These are phyloP conservation scores for Osedax frankpressi DNA, from an alignment of 2,888 invertebrate species.

Conservation along the genomic window DNA sequence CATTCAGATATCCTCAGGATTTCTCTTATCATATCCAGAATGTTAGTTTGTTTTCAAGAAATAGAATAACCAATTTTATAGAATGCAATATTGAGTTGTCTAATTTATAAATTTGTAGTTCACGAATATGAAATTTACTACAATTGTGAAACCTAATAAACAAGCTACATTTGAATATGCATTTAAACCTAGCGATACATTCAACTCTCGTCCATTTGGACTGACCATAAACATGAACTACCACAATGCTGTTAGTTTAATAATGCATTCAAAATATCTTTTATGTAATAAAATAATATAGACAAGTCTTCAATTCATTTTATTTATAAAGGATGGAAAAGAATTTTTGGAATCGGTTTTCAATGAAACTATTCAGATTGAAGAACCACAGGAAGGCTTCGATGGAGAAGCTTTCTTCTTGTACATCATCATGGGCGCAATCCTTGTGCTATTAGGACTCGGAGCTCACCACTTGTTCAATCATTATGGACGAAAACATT, in stretches of 20 bases:
- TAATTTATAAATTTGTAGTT: conserved; percentile 51
- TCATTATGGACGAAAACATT: conserved; percentile 56
- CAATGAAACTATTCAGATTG: conserved; percentile 89
- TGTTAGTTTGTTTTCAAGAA: conserved; percentile 39
- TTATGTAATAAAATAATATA: no score
- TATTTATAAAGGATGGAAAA: conserved; percentile 52
- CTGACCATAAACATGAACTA: conserved; percentile 82
- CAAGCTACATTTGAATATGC: conserved; percentile 90
- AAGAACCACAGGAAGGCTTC: conserved; percentile 87
- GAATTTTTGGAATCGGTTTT: conserved; percentile 75
- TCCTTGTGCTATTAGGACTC: conserved; percentile 70
- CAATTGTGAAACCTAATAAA: conserved; percentile 72
- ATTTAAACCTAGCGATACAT: conserved; percentile 87
- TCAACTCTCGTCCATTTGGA: conserved; percentile 89
- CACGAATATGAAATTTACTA: conserved; percentile 73
- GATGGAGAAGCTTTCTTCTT: conserved; percentile 98
- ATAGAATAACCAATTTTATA: not conserved
- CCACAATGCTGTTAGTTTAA: conserved; percentile 59
- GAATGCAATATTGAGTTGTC: not conserved
- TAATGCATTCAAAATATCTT: no score
- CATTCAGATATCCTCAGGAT: conserved; percentile 97
- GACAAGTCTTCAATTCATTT: not conserved
- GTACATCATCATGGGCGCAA: conserved; percentile 82
- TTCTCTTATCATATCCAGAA: conserved; percentile 96
- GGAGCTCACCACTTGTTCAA: conserved; percentile 69